Percentiles rank a stretch among this genome's conserved stretches.
Conservation (phyloP, 2,888 invertebrate genomes). For the Eupithecia subumbrata region DNA sequence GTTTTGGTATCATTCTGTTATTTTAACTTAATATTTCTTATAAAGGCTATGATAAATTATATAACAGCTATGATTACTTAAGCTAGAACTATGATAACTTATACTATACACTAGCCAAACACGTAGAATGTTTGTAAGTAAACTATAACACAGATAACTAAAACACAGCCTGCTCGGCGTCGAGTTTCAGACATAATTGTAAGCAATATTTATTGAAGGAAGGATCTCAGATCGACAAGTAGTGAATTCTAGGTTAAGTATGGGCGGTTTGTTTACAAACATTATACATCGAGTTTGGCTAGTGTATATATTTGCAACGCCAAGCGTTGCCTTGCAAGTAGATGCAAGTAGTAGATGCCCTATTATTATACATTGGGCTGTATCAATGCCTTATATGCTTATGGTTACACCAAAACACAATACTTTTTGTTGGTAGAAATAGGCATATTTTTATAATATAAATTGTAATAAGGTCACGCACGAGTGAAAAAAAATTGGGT, state of each 20-base stretch:
- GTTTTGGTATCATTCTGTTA: conserved; percentile 14
- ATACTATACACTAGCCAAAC: not conserved
- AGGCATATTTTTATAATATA: not conserved
- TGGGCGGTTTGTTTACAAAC: not conserved
- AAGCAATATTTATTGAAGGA: too few species aligned
- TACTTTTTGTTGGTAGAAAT: not conserved
- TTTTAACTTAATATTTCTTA: not conserved
- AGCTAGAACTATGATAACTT: not conserved
- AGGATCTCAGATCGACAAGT: too few species aligned
- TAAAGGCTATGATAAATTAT: not conserved
- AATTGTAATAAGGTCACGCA: too few species aligned
- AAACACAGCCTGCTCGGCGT: too few species aligned
- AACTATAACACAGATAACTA: too few species aligned
- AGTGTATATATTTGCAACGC: not conserved
- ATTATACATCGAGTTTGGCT: too few species aligned
- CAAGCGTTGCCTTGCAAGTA: not conserved
- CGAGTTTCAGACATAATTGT: too few species aligned
- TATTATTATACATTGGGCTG: not conserved
- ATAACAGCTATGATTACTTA: not conserved
- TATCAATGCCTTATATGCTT: not conserved
- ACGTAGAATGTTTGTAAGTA: too few species aligned
- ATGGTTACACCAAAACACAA: not conserved
- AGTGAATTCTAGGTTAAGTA: too few species aligned
- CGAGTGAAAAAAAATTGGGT: too few species aligned
- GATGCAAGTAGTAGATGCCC: not conserved